These are phyloP conservation scores for Gavia stellata DNA, from an alignment of 2,113 vertebrate species.

Conservation along the genomic window DNA sequence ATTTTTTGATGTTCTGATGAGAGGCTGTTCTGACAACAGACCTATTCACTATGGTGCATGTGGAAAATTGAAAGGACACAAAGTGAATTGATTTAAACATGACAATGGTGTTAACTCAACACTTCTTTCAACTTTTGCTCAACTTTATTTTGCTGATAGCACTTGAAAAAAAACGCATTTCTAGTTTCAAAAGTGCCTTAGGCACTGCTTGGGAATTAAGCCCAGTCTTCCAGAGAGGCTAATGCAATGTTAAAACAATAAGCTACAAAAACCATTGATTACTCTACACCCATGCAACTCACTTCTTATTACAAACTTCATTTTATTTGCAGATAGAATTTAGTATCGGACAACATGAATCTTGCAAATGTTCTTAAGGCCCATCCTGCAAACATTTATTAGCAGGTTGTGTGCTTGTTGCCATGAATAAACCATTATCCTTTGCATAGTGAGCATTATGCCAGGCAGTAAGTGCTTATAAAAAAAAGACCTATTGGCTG, in stretches of 20 bases:
- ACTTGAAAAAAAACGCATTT: neutral
- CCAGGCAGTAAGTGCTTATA: neutral
- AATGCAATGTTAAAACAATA: neutral
- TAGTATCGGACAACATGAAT: neutral
- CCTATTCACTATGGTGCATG: neutral
- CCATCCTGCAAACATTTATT: neutral
- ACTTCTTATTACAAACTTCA: neutral
- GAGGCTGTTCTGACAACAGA: neutral
- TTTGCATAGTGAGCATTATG: neutral
- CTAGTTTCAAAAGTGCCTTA: neutral
- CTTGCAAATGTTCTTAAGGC: neutral
- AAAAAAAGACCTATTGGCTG: neutral
- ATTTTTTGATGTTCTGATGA: neutral
- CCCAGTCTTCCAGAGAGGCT: neutral
- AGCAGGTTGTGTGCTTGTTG: neutral
- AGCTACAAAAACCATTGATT: neutral
- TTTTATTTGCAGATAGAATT: slow-evolving; percentile 3
- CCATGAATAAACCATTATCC: slow-evolving; percentile 26
- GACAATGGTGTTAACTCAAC: neutral
- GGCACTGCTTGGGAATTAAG: neutral
- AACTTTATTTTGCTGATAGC: neutral
- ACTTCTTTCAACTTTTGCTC: neutral
- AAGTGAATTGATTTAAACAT: neutral
- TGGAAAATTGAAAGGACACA: neutral
- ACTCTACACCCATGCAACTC: neutral